Conservation (phyloP, 1,140 invertebrate genomes). For the Papilio glaucus region DNA sequence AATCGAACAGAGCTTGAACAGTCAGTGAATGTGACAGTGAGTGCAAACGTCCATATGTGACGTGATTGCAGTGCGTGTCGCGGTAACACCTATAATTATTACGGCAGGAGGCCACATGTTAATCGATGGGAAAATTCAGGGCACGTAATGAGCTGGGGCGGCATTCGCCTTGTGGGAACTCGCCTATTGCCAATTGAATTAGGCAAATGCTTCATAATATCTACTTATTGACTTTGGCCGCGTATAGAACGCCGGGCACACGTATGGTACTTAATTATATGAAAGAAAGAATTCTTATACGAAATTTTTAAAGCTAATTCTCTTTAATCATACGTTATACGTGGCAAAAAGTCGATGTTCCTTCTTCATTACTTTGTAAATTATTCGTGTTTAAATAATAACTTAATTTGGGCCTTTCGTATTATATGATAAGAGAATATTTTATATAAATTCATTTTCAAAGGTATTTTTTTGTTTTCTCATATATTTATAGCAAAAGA, state of each 20-base stretch:
- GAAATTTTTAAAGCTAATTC: not conserved
- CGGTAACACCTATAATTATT: constrained; percentile 69
- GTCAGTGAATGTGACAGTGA: not conserved
- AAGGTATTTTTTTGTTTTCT: too few species aligned
- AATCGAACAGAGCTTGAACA: too few species aligned
- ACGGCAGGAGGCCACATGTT: constrained; percentile 59
- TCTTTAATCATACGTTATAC: constrained; percentile 11
- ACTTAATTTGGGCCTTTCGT: not conserved
- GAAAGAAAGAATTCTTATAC: not conserved
- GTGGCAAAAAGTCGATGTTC: not conserved
- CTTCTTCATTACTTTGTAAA: not conserved
- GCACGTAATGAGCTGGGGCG: constrained; percentile 66
- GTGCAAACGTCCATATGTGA: constrained; percentile 38
- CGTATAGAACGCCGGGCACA: not conserved
- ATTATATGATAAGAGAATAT: not conserved
- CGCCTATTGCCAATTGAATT: constrained; percentile 80
- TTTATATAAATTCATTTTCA: too few species aligned
- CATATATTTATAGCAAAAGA: too few species aligned
- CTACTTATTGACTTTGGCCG: constrained; percentile 49
- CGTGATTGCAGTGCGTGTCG: constrained; percentile 62
- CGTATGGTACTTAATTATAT: constrained; percentile 8
- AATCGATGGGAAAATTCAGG: constrained; percentile 73
- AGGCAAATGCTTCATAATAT: constrained; percentile 79
- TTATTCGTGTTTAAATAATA: not conserved
- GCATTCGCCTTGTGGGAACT: constrained; percentile 78